Evolutionary conservation across 2,888 invertebrate species (phyloP), one percentile per base, ranked within the genome.

Genomic region (Ctenicera cuprea): DNA sequence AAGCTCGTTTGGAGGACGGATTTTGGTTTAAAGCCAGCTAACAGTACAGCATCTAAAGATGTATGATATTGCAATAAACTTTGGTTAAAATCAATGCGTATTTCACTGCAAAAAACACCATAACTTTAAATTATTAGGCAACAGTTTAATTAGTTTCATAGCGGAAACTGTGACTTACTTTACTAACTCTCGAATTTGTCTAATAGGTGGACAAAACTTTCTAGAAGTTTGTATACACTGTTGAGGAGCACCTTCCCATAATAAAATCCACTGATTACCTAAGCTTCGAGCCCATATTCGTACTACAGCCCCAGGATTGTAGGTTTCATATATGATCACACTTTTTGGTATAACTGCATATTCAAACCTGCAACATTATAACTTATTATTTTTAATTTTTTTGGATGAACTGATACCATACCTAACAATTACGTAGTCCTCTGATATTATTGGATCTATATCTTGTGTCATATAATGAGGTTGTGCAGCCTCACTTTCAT

Each of bases 71-170:
- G 92, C 64, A 96, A 88, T 66, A 91, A 88, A 73, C 90, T 91
- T 84, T 96, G 96, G 86, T 96, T 94, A 82, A 97, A 94, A 86
- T 97, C 97, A 77, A 97, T 87, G 79, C 96, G 91, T 77, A 97
- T 87, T 73, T 93, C 89, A 83, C 95, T 95, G 83, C 11, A 76
- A 88, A 83, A 71, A 86, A 75, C 45, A 8, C 3, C 3, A 45
- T 45, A 73, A 79, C 77, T 62, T 63, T 26, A 26, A 5, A 26
- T 5, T 26, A 26, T n/a, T n/a, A n/a, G n/a, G n/a, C n/a, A n/a
- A n/a, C n/a, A n/a, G n/a, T n/a, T n/a, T n/a, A n/a, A n/a, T n/a
- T n/a, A n/a, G n/a, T n/a, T n/a, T n/a, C n/a, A n/a, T n/a, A n/a
- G n/a, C n/a, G n/a, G n/a, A n/a, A n/a, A n/a, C n/a, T n/a, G 26